Evolutionary conservation across 37 sponge, comb jelly and placozoan genomes (phyloP).

Genomic region (Ianthella basta): DNA sequence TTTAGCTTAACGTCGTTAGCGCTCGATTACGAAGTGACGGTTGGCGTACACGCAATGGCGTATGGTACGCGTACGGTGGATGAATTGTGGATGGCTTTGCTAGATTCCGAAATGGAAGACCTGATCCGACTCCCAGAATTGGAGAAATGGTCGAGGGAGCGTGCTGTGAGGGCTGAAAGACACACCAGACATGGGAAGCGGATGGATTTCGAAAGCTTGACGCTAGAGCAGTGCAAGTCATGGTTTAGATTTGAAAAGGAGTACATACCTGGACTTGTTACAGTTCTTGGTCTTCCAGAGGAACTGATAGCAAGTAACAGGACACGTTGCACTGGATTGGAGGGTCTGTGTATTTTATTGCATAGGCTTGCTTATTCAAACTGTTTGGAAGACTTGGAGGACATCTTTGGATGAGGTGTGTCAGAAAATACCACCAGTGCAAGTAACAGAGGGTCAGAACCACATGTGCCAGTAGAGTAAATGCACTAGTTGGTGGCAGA

Average conservation of each 20-base stretch:
- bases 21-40: too few species aligned
- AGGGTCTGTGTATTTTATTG: slow-evolving; percentile 3
- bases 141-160: not conserved
- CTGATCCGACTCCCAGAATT: too few species aligned
- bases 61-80: too few species aligned
- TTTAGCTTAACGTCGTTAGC: too few species aligned
- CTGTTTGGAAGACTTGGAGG: not conserved
- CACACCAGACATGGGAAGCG: not conserved
- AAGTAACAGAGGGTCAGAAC: too few species aligned
- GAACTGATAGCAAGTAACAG: not conserved
- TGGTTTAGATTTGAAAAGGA: slow-evolving; percentile 17
- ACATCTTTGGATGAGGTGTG: not conserved
- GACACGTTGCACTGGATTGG: not conserved
- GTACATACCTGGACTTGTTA: not conserved
- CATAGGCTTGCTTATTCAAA: not conserved
- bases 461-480: too few species aligned
- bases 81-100: too few species aligned
- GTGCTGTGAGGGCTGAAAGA: not conserved
- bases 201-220: not conserved
- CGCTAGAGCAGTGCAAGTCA: not conserved
- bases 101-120: too few species aligned
- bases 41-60: too few species aligned
- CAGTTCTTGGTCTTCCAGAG: not conserved
- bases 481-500: too few species aligned
- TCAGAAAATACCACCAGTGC: too few species aligned